phyloP scores from a whole-genome alignment of 2,888 invertebrate genomes.

The Hyposoter didymator region DNA sequence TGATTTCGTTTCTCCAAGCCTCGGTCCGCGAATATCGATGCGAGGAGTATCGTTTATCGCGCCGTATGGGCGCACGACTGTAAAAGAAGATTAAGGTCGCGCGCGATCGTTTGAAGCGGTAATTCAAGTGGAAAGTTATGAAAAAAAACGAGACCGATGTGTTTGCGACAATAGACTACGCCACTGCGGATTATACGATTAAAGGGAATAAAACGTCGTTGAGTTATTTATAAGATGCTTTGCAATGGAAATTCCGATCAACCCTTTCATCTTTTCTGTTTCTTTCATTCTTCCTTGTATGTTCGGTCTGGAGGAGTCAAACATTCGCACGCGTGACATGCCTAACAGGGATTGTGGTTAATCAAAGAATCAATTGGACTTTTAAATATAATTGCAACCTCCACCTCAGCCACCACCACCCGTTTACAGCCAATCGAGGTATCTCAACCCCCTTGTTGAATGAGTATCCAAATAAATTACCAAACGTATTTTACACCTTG shows the following conservation, averaged over 20 bases:
- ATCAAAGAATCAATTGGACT: constrained; percentile 22
- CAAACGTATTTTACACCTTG: neutral
- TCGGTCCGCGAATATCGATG: constrained; percentile 48
- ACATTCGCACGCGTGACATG: constrained; percentile 6
- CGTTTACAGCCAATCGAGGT: constrained; percentile 59
- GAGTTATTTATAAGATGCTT: constrained; percentile 54
- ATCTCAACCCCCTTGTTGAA: constrained; percentile 14
- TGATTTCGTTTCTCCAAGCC: neutral
- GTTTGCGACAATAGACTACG: constrained; percentile 50
- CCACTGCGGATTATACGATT: constrained; percentile 37
- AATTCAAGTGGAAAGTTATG: constrained; percentile 51
- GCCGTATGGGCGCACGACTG: constrained; percentile 5
- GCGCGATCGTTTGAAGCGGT: constrained; percentile 58
- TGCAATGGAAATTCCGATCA: constrained; percentile 32
- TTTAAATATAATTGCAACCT: constrained; percentile 72
- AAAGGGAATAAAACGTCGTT: constrained; percentile 37
- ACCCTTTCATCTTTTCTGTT: constrained; percentile 35
- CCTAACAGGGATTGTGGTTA: constrained; percentile 4
- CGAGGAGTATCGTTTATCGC: constrained; percentile 43
- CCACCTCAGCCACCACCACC: constrained; percentile 77
- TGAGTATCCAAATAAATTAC: constrained; percentile 12
- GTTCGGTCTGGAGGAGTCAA: neutral
- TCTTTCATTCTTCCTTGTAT: neutral
- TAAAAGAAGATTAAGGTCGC: constrained; percentile 31
- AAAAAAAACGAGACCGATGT: constrained; percentile 4